Conservation (phyloP, 2,113 vertebrate species). For the Thymallus thymallus region DNA sequence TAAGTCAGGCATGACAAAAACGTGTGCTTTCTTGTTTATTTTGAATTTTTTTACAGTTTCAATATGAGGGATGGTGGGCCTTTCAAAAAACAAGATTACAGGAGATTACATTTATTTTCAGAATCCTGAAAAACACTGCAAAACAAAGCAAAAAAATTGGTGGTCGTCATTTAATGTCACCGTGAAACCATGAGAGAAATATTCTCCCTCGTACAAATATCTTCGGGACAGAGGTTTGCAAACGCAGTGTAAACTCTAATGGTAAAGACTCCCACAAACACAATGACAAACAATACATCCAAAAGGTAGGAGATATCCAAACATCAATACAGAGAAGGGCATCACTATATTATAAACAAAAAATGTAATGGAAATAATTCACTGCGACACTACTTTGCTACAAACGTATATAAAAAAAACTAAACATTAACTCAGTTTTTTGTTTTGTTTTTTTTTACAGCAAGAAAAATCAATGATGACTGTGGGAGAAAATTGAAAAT, state of each 20-base stretch:
- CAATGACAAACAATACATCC: slow-evolving; percentile 14
- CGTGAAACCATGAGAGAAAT: not conserved
- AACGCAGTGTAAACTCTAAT: slow-evolving; percentile 32
- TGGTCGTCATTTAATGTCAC: slow-evolving; percentile 36
- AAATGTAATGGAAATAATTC: slow-evolving; percentile 16
- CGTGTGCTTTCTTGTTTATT: slow-evolving; percentile 44
- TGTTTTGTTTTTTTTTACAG: not conserved
- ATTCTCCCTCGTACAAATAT: slow-evolving; percentile 30
- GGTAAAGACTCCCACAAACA: slow-evolving; percentile 23
- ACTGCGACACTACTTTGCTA: slow-evolving; percentile 14
- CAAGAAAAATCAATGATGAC: slow-evolving; percentile 2
- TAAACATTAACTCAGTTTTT: too few relatives aligned
- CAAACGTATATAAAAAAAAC: not conserved
- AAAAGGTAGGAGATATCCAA: slow-evolving; percentile 11
- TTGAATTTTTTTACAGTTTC: slow-evolving; percentile 18
- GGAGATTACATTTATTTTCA: slow-evolving; percentile 34
- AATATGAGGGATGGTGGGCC: slow-evolving; percentile 45
- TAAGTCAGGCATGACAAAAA: not conserved
- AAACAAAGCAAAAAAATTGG: slow-evolving; percentile 35
- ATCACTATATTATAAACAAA: slow-evolving; percentile 1
- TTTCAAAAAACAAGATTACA: slow-evolving; percentile 41
- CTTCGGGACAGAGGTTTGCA: slow-evolving; percentile 60
- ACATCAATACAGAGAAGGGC: slow-evolving; percentile 16
- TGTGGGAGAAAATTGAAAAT: slow-evolving; percentile 4
- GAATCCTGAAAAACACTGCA: slow-evolving; percentile 28